These are phyloP conservation scores for Pluvialis apricaria DNA, from an alignment of 2,113 vertebrate genomes.

Conservation along the genomic window DNA sequence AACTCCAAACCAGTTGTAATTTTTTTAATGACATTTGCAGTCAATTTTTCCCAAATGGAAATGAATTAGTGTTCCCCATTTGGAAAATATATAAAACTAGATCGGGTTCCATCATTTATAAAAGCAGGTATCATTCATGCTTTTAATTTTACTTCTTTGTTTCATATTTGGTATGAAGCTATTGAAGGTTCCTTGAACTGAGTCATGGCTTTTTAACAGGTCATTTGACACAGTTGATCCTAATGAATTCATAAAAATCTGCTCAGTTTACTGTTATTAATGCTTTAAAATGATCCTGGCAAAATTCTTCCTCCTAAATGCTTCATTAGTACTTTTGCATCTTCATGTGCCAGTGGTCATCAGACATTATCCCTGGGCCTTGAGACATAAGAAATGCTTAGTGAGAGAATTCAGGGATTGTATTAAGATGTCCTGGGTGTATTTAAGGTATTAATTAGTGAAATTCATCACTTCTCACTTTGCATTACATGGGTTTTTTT, in stretches of 20 bases:
- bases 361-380: not conserved
- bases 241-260: not conserved
- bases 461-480: not conserved
- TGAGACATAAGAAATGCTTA: not conserved
- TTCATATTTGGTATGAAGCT: not conserved
- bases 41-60: not conserved
- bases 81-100: not conserved
- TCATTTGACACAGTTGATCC: not conserved
- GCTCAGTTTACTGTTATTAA: not conserved
- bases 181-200: not conserved
- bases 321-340: not conserved
- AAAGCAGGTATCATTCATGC: not conserved
- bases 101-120: not conserved
- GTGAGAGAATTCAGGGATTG: not conserved
- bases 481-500: fast-evolving
- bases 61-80: not conserved
- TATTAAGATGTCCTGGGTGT: not conserved
- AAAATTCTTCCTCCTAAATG: not conserved
- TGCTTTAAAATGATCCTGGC: not conserved
- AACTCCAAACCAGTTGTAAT: not conserved
- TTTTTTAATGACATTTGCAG: not conserved
- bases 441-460: not conserved
- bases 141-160: not conserved
- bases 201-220: not conserved
- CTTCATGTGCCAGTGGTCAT: not conserved